Conservation (phyloP, 2,888 invertebrate species). For the Lasioglossum lativentre region DNA sequence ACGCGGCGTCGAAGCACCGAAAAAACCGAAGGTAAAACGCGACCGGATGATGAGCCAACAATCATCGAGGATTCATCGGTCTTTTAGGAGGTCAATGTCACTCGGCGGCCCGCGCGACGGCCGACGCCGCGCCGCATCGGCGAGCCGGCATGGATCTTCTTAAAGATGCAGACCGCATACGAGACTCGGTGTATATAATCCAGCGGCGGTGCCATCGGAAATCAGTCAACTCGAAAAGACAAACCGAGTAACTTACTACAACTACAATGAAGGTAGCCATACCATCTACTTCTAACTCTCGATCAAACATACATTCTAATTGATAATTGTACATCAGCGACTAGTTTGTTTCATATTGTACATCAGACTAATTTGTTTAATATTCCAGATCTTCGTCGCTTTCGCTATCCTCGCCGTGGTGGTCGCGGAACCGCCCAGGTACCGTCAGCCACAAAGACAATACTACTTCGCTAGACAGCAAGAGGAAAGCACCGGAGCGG, state of each 20-base stretch:
- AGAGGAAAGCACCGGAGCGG: slow-evolving; percentile 69
- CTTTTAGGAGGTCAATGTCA: slow-evolving; percentile 84
- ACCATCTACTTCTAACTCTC: background rate
- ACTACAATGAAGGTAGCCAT: slow-evolving; percentile 80
- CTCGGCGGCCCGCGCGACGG: slow-evolving; percentile 44
- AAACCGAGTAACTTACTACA: slow-evolving; percentile 69
- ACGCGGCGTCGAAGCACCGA: slow-evolving; percentile 46
- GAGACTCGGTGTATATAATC: slow-evolving; percentile 80
- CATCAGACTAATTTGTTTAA: background rate
- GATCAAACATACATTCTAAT: background rate
- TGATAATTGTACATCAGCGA: no score
- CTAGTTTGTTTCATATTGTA: no score
- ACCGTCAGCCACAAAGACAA: slow-evolving; percentile 77
- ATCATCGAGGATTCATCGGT: slow-evolving; percentile 76
- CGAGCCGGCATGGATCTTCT: slow-evolving; percentile 59
- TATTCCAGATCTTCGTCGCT: slow-evolving; percentile 81
- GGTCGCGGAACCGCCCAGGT: slow-evolving; percentile 84
- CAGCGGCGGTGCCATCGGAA: slow-evolving; percentile 68
- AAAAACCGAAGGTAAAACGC: slow-evolving; percentile 69
- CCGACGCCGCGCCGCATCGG: background rate
- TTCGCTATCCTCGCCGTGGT: slow-evolving; percentile 82
- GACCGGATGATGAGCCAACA: slow-evolving; percentile 76
- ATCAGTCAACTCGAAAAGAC: slow-evolving; percentile 81
- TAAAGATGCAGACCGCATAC: slow-evolving; percentile 79
- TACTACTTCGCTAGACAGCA: slow-evolving; percentile 82